Evolutionary conservation across 2,797 vertebrate species (phyloP).

Genomic region (Orientallactaga sibirica): DNA sequence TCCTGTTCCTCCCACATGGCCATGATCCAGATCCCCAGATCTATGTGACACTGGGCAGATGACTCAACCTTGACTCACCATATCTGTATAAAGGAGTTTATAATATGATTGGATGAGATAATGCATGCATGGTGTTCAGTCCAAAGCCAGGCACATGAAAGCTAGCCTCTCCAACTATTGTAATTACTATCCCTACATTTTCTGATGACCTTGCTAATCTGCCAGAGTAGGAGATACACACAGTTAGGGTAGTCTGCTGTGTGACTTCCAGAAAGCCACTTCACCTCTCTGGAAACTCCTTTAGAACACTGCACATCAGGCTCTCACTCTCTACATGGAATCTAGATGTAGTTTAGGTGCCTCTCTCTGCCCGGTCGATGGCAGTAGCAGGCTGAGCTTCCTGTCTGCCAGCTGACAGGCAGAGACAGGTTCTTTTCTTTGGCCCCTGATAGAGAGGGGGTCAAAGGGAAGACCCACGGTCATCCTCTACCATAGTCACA

Average conservation of each 20-base stretch:
- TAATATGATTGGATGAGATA: neutral
- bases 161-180: neutral
- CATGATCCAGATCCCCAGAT: neutral
- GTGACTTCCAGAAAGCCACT: constrained; percentile 49
- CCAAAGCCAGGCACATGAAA: neutral
- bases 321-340: neutral
- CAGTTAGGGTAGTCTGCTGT: neutral
- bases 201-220: neutral
- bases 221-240: neutral
- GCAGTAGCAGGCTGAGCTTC: neutral
- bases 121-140: neutral
- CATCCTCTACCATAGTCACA: neutral
- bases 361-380: neutral
- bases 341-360: neutral
- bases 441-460: neutral
- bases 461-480: neutral
- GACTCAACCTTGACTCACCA: neutral
- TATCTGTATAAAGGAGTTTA: neutral
- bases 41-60: neutral
- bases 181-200: neutral
- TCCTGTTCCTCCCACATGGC: neutral
- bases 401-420: neutral
- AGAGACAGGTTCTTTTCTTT: constrained; percentile 37
- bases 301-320: neutral
- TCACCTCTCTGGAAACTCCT: constrained; percentile 44